phyloP scores from a whole-genome alignment of 2,113 vertebrate species.

The Hemichromis elongatus region DNA sequence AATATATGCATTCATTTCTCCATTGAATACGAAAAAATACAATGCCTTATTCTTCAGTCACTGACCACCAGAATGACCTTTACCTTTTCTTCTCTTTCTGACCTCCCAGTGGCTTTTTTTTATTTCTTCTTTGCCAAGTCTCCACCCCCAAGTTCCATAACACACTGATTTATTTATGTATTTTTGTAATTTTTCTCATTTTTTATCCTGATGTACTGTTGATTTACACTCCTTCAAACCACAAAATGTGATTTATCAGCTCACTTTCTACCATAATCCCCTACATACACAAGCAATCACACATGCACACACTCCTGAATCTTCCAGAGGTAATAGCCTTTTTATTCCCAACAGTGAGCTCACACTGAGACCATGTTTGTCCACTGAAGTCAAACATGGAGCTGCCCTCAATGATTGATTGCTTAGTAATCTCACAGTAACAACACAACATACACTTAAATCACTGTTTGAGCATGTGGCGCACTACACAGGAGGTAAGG shows the following conservation, averaged over 20 bases:
- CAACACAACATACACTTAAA: slow-evolving; percentile 23
- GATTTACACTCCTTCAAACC: not conserved
- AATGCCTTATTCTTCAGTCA: slow-evolving; percentile 30
- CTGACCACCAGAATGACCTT: slow-evolving; percentile 15
- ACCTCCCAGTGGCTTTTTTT: not conserved
- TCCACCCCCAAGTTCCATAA: not conserved
- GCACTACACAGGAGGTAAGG: slow-evolving; percentile 27
- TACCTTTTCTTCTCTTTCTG: not conserved
- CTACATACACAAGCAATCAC: not conserved
- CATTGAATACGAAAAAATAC: not conserved
- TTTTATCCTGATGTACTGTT: not conserved
- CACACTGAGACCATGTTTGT: slow-evolving; percentile 63
- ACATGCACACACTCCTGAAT: not conserved
- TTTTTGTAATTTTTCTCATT: not conserved
- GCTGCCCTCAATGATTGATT: slow-evolving; percentile 63
- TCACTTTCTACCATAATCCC: not conserved
- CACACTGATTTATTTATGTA: not conserved
- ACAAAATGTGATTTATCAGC: not conserved
- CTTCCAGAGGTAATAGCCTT: not conserved
- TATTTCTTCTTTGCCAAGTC: not conserved
- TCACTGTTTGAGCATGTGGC: not conserved
- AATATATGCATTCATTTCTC: slow-evolving; percentile 42
- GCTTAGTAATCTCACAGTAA: slow-evolving; percentile 43
- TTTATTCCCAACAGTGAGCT: slow-evolving; percentile 51
- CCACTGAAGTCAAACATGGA: slow-evolving; percentile 57